Conservation (phyloP, 2,888 invertebrate species). For the Julus scandinavius region DNA sequence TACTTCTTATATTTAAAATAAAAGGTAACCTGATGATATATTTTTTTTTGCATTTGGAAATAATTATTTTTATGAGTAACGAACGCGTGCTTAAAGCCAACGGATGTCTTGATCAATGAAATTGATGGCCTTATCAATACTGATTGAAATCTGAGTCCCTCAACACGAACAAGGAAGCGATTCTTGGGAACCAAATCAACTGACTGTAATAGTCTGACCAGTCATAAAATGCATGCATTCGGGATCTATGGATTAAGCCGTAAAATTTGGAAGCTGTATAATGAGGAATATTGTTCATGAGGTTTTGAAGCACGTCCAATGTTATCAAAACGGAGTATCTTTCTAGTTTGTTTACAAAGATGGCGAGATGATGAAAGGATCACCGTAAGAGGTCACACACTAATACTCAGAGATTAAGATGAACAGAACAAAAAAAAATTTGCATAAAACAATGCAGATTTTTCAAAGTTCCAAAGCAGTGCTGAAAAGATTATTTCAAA, state of each 20-base stretch:
- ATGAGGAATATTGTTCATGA: neutral
- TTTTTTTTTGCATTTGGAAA: neutral
- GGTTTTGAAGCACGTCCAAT: neutral
- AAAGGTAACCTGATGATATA: constrained; percentile 1
- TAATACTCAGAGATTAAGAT: neutral
- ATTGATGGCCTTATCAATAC: constrained; percentile 16
- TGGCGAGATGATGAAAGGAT: neutral
- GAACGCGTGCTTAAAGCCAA: constrained; percentile 20
- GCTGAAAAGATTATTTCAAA: neutral
- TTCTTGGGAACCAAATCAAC: neutral
- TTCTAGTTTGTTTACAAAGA: neutral
- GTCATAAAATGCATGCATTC: neutral
- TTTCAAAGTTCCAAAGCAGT: neutral
- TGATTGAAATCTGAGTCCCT: constrained; percentile 28
- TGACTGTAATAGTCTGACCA: neutral
- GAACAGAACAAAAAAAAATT: neutral
- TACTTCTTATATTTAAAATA: neutral
- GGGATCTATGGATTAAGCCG: constrained; percentile 40
- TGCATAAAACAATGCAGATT: neutral
- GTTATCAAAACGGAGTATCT: neutral
- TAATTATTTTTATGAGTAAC: neutral
- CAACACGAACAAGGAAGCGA: constrained; percentile 48
- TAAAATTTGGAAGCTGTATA: neutral
- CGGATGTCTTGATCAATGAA: constrained; percentile 14
- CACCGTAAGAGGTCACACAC: neutral